These are phyloP conservation scores for Cacoxenus indagator DNA, from an alignment of 2,888 invertebrate species.

Conservation along the genomic window DNA sequence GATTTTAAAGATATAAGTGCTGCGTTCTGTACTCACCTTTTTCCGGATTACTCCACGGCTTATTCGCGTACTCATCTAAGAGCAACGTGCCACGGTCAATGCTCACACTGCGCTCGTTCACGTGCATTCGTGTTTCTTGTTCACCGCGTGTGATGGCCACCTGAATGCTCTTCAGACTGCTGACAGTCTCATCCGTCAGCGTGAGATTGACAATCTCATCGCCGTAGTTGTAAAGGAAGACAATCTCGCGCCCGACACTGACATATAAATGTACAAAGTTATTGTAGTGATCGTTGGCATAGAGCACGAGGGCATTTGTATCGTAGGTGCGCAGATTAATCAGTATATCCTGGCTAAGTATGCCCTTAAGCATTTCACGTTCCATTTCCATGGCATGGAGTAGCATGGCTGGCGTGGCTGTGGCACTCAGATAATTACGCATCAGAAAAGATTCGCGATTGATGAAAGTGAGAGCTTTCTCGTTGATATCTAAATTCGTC, in stretches of 20 bases:
- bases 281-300: constrained; percentile 92
- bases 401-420: constrained; percentile 72
- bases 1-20: background rate
- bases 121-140: constrained; percentile 82
- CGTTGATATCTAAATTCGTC: constrained; percentile 92
- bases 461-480: constrained; percentile 89
- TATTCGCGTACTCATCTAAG: constrained; percentile 84
- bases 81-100: constrained; percentile 79
- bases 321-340: constrained; percentile 92
- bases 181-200: constrained; percentile 81
- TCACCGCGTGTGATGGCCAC: constrained; percentile 85
- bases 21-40: constrained; percentile 78
- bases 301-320: constrained; percentile 83
- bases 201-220: constrained; percentile 85
- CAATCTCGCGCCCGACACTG: constrained; percentile 82
- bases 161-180: constrained; percentile 87
- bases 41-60: constrained; percentile 88
- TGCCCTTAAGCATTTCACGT: constrained; percentile 76
- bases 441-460: constrained; percentile 84
- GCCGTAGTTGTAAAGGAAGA: constrained; percentile 87
- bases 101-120: constrained; percentile 83
- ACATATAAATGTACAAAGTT: constrained; percentile 93
- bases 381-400: constrained; percentile 59
- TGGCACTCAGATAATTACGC: constrained; percentile 81
- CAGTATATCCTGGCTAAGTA: constrained; percentile 85